Base-by-base conservation (phyloP, 2,113 vertebrate species). In the Dolichallabes microphthalmus region DNA sequence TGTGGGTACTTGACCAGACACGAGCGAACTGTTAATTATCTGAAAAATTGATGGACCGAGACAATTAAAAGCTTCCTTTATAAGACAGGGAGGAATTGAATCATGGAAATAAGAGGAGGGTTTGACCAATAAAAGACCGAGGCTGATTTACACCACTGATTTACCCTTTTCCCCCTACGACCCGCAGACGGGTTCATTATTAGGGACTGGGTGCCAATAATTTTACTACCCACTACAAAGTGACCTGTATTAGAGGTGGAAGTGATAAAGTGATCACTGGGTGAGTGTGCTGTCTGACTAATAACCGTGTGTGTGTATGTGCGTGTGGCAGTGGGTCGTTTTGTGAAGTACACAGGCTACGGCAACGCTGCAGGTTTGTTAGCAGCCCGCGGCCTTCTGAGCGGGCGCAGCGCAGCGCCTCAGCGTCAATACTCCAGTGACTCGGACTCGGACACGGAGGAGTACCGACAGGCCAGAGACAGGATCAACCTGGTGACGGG, bases 261-360 rank as follows among this genome's bases (percentile, higher is more conserved):
- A 32, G 15, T 32, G 15, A 30, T 68, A 17, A 7, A 68, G 32
- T 32, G 15, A 8, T 19, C 63, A 13, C 30, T 69, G 14, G 17
- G 15, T 68, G 64, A 32, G 32, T 20, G 66, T 35, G 19, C 9
- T 69, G 17, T 69, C 30, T 69, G 66, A 69, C 15, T 35, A 68
- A 68, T 68, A 68, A 68, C 64, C 17, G 39, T 60, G 60, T 81
- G 58, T 53, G 27, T 79, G 58, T 76, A 63, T 82, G 25, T 66
- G 45, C 58, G 61, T 85, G 71, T 85, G 60, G 57, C 76, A 96
- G 95, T 96, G 88, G 89, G 93, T 45, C 93, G 95, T 50, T 96
- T 95, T 85, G 94, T 96, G 27, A 96, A 96, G 91, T 95, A 96
- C 91, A 96, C 95, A 0, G 95, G 95, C 68, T 96, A 96, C 3